phyloP scores from a whole-genome alignment of 2,888 invertebrate genomes.

The Pyrrhosoma nymphula region DNA sequence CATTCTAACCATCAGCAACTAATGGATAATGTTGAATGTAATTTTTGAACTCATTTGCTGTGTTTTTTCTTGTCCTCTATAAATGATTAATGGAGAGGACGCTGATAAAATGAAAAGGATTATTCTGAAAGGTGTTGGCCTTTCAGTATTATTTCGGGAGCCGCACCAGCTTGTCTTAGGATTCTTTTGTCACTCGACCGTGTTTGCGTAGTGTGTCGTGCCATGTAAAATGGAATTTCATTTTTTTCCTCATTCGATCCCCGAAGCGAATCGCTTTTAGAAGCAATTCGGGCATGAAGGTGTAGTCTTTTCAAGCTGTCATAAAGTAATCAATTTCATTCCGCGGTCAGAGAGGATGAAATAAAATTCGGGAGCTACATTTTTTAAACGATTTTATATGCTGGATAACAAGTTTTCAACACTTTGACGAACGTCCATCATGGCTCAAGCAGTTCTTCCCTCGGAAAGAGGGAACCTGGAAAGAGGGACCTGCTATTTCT shows the following conservation, averaged over 20 bases:
- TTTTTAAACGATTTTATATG: too few relatives aligned
- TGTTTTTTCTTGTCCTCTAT: neutral
- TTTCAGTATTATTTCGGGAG: neutral
- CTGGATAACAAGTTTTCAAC: too few relatives aligned
- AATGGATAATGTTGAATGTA: too few relatives aligned
- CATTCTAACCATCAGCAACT: too few relatives aligned
- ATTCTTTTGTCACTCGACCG: neutral
- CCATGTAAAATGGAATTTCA: neutral
- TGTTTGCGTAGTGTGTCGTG: neutral
- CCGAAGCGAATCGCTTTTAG: neutral
- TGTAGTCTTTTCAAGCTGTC: neutral
- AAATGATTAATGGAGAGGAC: neutral
- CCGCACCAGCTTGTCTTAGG: neutral
- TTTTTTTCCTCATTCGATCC: neutral
- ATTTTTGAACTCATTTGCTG: neutral
- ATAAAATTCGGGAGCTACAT: too few relatives aligned
- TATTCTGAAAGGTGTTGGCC: neutral
- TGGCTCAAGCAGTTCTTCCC: too few relatives aligned
- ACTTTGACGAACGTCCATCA: too few relatives aligned
- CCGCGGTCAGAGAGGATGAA: neutral
- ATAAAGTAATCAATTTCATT: neutral
- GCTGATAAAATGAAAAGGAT: neutral
- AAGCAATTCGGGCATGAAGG: neutral
- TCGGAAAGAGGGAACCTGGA: too few relatives aligned
- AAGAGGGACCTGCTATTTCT: too few relatives aligned